Conservation (phyloP, 2,113 vertebrate species). For the Octodon degus region DNA sequence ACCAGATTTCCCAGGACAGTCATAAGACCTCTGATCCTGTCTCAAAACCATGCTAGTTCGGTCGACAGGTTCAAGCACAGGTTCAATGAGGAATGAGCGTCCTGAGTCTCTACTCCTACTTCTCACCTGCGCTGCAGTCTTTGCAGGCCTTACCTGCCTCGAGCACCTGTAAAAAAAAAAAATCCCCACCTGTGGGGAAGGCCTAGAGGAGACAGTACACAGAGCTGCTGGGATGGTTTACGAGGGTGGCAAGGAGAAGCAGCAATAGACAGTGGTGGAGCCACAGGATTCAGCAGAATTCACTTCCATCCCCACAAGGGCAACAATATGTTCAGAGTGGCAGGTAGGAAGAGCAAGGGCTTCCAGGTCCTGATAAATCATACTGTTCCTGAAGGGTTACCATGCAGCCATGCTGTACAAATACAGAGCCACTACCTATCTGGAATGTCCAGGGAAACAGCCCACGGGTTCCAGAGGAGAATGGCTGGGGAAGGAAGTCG, state of each 20-base stretch:
- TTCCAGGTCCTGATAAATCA: no score
- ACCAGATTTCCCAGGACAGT: background rate
- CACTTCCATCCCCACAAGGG: no score
- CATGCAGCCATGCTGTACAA: no score
- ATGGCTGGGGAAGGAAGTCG: background rate
- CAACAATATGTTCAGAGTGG: no score
- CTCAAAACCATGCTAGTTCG: background rate
- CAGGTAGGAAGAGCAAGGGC: no score
- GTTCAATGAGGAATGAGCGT: no score
- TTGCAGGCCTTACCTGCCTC: background rate
- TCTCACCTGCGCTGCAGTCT: background rate
- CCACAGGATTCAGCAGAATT: no score
- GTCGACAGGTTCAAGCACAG: background rate
- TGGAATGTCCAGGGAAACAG: background rate
- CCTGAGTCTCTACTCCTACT: rapidly evolving
- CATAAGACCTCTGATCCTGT: background rate
- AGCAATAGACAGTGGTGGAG: no score
- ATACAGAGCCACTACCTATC: background rate
- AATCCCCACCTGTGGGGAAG: background rate
- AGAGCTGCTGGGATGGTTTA: no score
- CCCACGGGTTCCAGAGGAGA: background rate
- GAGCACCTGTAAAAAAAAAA: background rate
- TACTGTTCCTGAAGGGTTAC: no score
- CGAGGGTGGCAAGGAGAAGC: no score
- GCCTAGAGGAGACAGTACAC: no score